These are phyloP conservation scores for Actinia tenebrosa DNA, from an alignment of 64 coral and sea anemone species.

Conservation along the genomic window DNA sequence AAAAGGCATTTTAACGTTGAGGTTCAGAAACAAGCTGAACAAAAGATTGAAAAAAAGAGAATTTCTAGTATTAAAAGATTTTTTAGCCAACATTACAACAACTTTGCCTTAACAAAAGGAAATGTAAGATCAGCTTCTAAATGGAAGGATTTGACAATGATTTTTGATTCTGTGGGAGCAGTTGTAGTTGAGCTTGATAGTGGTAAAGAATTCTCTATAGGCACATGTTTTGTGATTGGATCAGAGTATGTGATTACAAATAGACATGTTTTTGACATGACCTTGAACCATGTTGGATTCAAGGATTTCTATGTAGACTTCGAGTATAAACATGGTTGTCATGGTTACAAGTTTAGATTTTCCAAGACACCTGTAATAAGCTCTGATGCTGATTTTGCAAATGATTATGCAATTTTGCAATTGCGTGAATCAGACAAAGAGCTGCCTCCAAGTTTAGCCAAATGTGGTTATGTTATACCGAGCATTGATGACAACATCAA, in stretches of 20 bases:
- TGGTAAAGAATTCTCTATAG: background rate
- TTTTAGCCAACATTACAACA: background rate
- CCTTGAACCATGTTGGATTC: background rate
- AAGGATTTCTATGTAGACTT: background rate
- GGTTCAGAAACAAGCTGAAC: too few species aligned
- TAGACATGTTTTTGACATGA: background rate
- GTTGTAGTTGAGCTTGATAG: background rate
- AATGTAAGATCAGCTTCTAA: background rate
- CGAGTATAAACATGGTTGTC: background rate
- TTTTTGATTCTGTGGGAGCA: background rate
- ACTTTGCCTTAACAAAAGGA: background rate
- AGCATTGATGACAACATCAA: background rate
- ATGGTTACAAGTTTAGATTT: background rate
- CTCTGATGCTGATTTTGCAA: background rate
- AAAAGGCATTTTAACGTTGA: too few species aligned
- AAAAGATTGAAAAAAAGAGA: background rate
- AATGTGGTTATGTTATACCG: background rate
- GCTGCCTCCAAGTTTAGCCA: background rate
- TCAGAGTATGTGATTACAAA: background rate
- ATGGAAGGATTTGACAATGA: too few species aligned
- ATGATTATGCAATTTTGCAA: constrained; percentile 14
- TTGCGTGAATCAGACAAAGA: background rate
- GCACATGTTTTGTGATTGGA: background rate
- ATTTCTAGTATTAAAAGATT: background rate
- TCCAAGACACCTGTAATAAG: background rate